Conservation (phyloP, 2,113 vertebrate genomes). For the Halichoerus grypus region DNA sequence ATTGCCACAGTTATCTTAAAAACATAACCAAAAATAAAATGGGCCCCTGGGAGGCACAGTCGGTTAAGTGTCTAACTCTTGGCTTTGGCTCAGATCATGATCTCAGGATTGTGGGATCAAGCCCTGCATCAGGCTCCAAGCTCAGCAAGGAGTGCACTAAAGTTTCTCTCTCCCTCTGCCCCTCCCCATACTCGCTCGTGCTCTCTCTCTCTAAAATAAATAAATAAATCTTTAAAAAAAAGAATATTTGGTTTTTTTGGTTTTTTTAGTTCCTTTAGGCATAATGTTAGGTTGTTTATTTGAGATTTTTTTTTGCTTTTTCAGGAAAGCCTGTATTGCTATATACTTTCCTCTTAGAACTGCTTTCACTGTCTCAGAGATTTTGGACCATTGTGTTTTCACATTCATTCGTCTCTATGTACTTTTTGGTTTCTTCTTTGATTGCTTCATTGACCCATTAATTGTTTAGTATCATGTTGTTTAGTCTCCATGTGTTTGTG, state of each 20-base stretch:
- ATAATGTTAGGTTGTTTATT: background rate
- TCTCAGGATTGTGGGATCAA: background rate
- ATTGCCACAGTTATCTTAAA: background rate
- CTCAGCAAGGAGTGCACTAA: background rate
- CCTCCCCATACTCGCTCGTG: background rate
- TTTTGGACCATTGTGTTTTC: background rate
- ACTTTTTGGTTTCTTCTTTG: background rate
- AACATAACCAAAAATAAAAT: background rate
- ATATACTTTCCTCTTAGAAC: background rate
- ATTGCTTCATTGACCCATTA: background rate
- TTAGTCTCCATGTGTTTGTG: background rate
- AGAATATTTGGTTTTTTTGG: background rate
- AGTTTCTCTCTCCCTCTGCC: background rate
- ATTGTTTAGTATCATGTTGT: background rate
- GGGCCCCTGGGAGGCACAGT: background rate
- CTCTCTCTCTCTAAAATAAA: background rate
- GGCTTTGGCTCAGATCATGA: background rate
- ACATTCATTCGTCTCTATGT: background rate
- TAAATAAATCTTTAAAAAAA: background rate
- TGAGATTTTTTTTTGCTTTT: background rate
- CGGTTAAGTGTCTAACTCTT: background rate
- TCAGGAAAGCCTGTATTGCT: background rate
- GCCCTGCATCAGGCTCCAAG: background rate
- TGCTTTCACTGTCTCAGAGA: background rate
- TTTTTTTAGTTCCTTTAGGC: background rate